phyloP scores from a whole-genome alignment of 2,113 vertebrate genomes.

The Pungitius pungitius region DNA sequence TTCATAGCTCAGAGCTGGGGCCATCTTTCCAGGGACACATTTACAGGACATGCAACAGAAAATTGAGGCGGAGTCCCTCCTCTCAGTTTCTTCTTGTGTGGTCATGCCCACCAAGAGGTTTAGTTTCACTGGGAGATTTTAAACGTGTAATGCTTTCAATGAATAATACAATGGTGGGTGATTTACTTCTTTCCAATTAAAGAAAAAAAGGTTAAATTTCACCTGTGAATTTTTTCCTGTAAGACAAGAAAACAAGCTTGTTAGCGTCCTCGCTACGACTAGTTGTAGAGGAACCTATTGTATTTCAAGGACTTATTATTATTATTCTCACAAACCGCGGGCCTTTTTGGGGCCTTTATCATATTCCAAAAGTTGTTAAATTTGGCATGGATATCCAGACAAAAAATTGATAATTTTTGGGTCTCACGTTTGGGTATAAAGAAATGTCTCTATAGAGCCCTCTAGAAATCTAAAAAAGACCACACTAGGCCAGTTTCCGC shows the following conservation, averaged over 20 bases:
- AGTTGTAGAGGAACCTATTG: too few species aligned
- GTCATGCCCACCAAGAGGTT: slow-evolving; percentile 37
- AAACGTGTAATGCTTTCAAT: slow-evolving; percentile 36
- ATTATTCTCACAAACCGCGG: too few species aligned
- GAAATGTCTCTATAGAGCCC: too few species aligned
- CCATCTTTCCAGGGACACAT: slow-evolving; percentile 48
- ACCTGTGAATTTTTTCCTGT: slow-evolving; percentile 66
- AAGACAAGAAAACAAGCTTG: slow-evolving; percentile 46
- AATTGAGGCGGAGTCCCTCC: slow-evolving; percentile 47
- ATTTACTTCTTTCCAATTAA: slow-evolving; percentile 46
- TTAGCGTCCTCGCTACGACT: too few species aligned
- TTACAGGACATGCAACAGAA: slow-evolving; percentile 48
- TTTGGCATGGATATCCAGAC: too few species aligned
- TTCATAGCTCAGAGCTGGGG: slow-evolving; percentile 33
- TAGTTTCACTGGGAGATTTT: slow-evolving; percentile 42
- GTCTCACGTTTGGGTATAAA: too few species aligned
- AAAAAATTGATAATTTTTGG: too few species aligned
- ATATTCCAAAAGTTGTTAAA: too few species aligned
- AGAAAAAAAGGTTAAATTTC: slow-evolving; percentile 63
- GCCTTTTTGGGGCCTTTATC: too few species aligned
- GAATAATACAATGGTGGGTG: background rate
- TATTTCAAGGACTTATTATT: too few species aligned
- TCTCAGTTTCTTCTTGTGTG: slow-evolving; percentile 2
- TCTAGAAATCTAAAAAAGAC: too few species aligned
- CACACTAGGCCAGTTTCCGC: too few species aligned